Conservation (phyloP, 2,888 invertebrate species). For the Perithous albicinctus region DNA sequence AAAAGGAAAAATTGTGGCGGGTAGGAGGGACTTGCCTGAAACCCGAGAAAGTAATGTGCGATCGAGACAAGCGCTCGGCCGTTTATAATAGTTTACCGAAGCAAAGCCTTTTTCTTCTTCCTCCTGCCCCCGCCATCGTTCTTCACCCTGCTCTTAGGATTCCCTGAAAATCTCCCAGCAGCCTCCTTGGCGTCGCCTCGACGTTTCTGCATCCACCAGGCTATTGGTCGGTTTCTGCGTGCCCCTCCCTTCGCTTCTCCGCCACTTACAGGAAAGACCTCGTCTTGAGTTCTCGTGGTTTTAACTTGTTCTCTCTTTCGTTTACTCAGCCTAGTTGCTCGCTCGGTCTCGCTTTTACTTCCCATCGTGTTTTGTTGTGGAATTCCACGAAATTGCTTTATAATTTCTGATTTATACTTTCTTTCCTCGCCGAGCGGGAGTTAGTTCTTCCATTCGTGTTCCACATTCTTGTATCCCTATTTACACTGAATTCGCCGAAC, state of each 20-base stretch:
- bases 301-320: conserved; percentile 9
- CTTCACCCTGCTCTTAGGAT: conserved; percentile 7
- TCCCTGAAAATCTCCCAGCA: conserved; percentile 36
- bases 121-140: neutral
- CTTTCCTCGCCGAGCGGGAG: conserved; percentile 39
- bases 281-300: conserved; percentile 22
- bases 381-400: conserved; percentile 78
- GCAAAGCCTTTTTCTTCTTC: conserved; percentile 57
- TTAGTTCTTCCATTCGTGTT: conserved; percentile 27
- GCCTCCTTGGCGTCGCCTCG: conserved; percentile 56
- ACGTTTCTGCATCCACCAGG: conserved; percentile 45
- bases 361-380: conserved; percentile 74
- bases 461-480: neutral
- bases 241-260: conserved; percentile 18
- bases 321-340: neutral
- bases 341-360: conserved; percentile 19
- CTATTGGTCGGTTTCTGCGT: conserved; percentile 11
- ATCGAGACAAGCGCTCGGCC: conserved; percentile 74
- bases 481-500: conserved; percentile 34
- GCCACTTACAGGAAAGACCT: conserved; percentile 18
- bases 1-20: conserved; percentile 50
- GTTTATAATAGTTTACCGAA: conserved; percentile 76
- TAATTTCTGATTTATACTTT: conserved; percentile 79
- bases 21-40: neutral
- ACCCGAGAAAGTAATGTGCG: conserved; percentile 72